phyloP scores from a whole-genome alignment of 2,888 invertebrate species.

The Nomada ferruginata region DNA sequence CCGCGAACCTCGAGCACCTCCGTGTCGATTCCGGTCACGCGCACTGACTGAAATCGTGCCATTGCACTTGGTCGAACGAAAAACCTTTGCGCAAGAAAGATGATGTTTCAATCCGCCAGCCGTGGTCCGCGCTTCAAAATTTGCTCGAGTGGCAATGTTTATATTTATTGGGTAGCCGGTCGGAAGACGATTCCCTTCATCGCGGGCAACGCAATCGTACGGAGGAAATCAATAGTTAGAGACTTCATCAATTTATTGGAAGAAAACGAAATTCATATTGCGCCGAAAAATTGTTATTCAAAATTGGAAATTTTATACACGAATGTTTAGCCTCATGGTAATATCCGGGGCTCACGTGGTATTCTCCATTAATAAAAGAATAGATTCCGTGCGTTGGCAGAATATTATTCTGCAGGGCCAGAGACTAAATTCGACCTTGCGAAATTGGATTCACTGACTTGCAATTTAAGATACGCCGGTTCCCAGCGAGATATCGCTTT shows the following conservation, averaged over 20 bases:
- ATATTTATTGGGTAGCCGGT: too few relatives aligned
- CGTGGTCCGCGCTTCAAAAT: conserved; percentile 10
- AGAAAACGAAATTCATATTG: too few relatives aligned
- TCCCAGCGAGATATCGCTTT: conserved; percentile 4
- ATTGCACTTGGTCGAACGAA: conserved; percentile 37
- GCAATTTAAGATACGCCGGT: conserved; percentile 22
- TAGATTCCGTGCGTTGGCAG: background rate
- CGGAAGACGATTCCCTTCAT: too few relatives aligned
- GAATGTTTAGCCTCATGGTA: too few relatives aligned
- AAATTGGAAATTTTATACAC: too few relatives aligned
- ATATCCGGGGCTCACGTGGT: background rate
- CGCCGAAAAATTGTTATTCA: too few relatives aligned
- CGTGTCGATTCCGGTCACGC: conserved; percentile 65
- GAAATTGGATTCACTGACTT: conserved; percentile 20
- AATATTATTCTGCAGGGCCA: background rate
- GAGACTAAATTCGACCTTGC: conserved; percentile 9
- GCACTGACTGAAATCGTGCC: conserved; percentile 58
- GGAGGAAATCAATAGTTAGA: too few relatives aligned
- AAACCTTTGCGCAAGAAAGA: conserved; percentile 63
- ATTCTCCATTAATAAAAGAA: conserved; percentile 9
- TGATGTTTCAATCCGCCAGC: conserved; percentile 61
- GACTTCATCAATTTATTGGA: too few relatives aligned
- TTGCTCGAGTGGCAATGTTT: background rate
- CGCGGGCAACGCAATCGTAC: too few relatives aligned
- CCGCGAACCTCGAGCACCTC: conserved; percentile 38